These are phyloP conservation scores for Caloenas nicobarica DNA, from an alignment of 2,113 vertebrate species.

Conservation along the genomic window DNA sequence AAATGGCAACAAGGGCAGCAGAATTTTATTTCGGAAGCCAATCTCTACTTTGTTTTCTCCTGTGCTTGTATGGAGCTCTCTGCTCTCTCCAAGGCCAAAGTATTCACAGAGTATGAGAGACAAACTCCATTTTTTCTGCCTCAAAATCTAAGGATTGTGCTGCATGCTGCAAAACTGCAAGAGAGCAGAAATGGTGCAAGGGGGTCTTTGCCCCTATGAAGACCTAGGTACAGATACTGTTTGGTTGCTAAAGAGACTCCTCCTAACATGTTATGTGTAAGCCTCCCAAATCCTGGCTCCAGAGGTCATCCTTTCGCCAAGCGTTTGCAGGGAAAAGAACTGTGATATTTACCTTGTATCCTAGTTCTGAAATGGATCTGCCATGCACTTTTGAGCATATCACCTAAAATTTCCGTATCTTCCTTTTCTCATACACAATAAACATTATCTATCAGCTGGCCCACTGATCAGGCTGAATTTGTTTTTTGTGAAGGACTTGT, in stretches of 20 bases:
- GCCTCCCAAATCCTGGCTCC: background rate
- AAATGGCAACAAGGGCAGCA: background rate
- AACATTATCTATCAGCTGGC: background rate
- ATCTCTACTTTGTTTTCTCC: background rate
- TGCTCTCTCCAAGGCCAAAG: background rate
- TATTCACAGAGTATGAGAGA: background rate
- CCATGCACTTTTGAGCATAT: background rate
- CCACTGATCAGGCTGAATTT: background rate
- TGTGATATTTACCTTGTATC: background rate
- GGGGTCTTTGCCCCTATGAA: background rate
- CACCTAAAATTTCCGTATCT: background rate
- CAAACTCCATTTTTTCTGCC: background rate
- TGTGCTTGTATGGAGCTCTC: background rate
- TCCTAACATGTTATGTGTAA: background rate
- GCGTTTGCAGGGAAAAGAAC: background rate
- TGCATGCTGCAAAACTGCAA: background rate
- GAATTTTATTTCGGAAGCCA: background rate
- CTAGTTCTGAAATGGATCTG: background rate
- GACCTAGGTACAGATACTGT: background rate
- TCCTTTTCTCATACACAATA: background rate
- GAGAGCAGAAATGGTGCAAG: background rate
- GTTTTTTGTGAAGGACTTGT: background rate
- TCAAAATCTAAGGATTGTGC: constrained; percentile 5
- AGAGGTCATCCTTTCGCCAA: background rate
- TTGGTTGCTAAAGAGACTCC: background rate